Percentiles rank a stretch among this genome's conserved stretches.
These are phyloP conservation scores for Miniopterus natalensis DNA, from an alignment of 2,113 vertebrate species.

Conservation along the genomic window DNA sequence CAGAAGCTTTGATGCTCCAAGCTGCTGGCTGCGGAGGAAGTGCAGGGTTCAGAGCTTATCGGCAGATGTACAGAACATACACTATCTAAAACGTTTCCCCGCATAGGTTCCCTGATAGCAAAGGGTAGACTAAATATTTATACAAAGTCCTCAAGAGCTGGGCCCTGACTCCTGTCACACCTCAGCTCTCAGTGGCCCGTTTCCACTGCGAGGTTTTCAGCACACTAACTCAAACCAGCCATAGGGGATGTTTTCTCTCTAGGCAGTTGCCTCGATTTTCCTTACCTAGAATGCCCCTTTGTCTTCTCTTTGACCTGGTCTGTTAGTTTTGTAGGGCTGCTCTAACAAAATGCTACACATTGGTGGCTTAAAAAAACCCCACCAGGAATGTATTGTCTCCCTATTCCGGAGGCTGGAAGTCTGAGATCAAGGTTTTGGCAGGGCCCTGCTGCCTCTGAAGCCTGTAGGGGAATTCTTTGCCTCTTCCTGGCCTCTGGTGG, in stretches of 20 bases:
- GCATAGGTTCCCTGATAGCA: neutral
- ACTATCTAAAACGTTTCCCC: constrained; percentile 39
- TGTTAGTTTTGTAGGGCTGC: neutral
- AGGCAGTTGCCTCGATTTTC: neutral
- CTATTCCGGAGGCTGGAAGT: neutral
- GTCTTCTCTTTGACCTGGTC: neutral
- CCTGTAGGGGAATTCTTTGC: neutral
- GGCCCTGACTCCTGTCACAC: neutral
- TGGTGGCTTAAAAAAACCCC: neutral
- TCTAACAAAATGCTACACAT: neutral
- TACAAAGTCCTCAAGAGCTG: neutral
- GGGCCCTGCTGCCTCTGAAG: neutral
- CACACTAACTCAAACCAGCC: neutral
- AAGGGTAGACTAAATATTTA: neutral
- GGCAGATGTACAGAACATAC: constrained; percentile 63
- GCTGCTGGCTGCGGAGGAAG: constrained; percentile 83
- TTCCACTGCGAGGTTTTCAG: neutral
- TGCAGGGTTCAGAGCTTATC: constrained; percentile 69
- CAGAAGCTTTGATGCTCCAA: constrained; percentile 80
- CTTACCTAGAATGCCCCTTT: neutral
- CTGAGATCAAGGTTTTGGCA: neutral
- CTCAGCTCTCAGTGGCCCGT: accelerated
- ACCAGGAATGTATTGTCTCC: neutral
- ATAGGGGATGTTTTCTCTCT: neutral
- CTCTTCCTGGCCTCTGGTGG: neutral